phyloP scores from a whole-genome alignment of 2,797 vertebrate species.

The Dromococcyx pavoninus region DNA sequence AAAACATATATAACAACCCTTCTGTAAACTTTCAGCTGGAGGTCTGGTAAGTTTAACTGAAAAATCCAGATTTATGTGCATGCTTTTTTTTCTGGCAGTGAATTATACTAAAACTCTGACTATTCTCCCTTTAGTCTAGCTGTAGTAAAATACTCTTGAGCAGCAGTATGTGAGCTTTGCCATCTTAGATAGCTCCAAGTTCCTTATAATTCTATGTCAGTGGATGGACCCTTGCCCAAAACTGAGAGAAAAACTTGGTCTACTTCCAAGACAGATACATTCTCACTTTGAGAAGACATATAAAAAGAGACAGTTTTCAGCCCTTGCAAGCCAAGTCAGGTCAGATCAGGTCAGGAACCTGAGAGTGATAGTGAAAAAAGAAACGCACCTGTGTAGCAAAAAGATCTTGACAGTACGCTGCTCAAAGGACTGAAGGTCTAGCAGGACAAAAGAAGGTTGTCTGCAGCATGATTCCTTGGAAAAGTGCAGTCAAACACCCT shows the following conservation, averaged over 20 bases:
- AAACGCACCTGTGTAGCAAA: background rate
- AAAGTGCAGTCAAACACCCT: background rate
- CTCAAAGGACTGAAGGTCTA: background rate
- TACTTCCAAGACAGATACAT: background rate
- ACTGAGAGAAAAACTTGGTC: background rate
- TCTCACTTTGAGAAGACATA: background rate
- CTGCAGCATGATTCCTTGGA: fast-evolving
- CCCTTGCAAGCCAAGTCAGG: fast-evolving
- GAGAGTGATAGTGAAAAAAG: background rate
- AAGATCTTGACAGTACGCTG: background rate
- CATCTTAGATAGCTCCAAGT: background rate
- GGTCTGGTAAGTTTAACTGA: background rate
- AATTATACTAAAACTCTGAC: background rate
- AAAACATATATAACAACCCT: background rate
- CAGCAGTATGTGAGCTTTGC: background rate
- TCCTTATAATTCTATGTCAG: background rate
- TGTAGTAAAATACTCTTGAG: background rate
- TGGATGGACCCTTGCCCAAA: background rate
- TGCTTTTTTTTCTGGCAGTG: background rate
- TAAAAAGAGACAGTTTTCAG: background rate
- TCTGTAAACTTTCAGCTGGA: background rate
- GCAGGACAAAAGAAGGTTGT: background rate
- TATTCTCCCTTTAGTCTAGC: background rate
- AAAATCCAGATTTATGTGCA: background rate
- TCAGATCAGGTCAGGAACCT: background rate